Evolutionary conservation across 1,140 invertebrate genomes (phyloP), one percentile per base, ranked within the genome.

Genomic region (Zaprionus davidi): DNA sequence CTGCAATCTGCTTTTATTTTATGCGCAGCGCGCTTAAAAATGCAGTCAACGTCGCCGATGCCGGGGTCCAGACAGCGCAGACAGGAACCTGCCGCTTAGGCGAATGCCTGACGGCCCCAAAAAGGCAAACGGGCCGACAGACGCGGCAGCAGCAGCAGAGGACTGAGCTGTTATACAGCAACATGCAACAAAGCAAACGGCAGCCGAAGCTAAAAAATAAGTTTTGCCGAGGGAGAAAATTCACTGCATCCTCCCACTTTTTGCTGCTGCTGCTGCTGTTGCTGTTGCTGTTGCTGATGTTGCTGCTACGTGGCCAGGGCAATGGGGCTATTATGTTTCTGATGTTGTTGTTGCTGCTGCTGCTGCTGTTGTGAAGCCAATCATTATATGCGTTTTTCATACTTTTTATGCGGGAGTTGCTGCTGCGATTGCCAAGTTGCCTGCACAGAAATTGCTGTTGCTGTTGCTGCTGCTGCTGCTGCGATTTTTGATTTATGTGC

Each of bases 191-290:
- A 63, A 57, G 62, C 55, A 76, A 71, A 63, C 49, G 68, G 73
- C 70, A 77, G 73, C 64, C 46, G 22, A 41, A 51, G 41, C 56
- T 71, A 65, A 74, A 72, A 67, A 73, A 77, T 71, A 72, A 63
- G 53, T 76, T 78, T 69, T 72, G 72, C 66, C 77, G 67, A 77
- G 76, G 76, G 71, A 82, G 81, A 83, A 87, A 90, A 82, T 85
- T 78, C 87, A 91, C 78, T 88, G 88, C 88, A 91, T 91, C 88
- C 88, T 91, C 88, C 88, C 88, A 91, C 88, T 91, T 91, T 91
- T 90, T 91, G 82, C 71, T 86, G 78, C 53, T 71, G 66, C 56
- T 20, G 20, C 20, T 20, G 20, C 20, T 20, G 20, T 20, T 78
- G 79, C 34, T 66, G 64, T 22, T 66, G 67, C 24, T 63, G 38